Evolutionary conservation across 1,140 invertebrate species (phyloP), one percentile per base, ranked within the genome.

Genomic region (Acyrthosiphon pisum): DNA sequence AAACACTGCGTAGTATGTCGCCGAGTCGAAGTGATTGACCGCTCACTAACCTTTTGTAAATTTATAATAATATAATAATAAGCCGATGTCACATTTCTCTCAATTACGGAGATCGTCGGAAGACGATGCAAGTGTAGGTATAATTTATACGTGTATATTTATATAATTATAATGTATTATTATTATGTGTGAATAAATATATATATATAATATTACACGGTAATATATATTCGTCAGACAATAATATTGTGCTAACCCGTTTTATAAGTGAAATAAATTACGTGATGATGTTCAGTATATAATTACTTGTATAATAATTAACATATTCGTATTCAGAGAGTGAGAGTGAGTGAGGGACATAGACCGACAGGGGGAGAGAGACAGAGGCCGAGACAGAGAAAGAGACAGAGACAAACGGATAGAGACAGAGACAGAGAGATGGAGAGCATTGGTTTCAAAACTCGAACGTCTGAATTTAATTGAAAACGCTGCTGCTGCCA

Each of bases 181-280:
- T 84, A 41, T 11, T 84, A 41, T 11, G 81, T 23, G 35, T 44
- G 35, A 68, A n/a, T 30, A 68, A 60, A 60, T 41, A 23, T 41
- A 41, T 84, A 37, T 81, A 30, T 76, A 35, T 26, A 44, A 2
- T 84, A 84, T 83, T 37, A 41, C 37, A 83, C 22, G 22, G 22
- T 37, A 37, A 83, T 84, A 41, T 44, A 53, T 53, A 30, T 26
- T 44, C 83, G 23, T 84, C 26, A 44, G 83, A 84, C 37, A 84
- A 44, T 84, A 26, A 41, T 22, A 18, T 37, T 35, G 3, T 84
- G 37, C 26, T 44, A 44, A 84, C n/a, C n/a, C 23, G 37, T 84
- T 84, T 30, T 14, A n/a, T 76, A 84, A 84, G 83, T 44, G 37
- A 84, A 84, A 84, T 84, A 44, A 84, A 84, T 84, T 44, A 84